Percentiles rank a stretch among this genome's conserved stretches.
These are phyloP conservation scores for Eulacestoma nigropectus DNA, from an alignment of 2,113 vertebrate species.

Conservation along the genomic window DNA sequence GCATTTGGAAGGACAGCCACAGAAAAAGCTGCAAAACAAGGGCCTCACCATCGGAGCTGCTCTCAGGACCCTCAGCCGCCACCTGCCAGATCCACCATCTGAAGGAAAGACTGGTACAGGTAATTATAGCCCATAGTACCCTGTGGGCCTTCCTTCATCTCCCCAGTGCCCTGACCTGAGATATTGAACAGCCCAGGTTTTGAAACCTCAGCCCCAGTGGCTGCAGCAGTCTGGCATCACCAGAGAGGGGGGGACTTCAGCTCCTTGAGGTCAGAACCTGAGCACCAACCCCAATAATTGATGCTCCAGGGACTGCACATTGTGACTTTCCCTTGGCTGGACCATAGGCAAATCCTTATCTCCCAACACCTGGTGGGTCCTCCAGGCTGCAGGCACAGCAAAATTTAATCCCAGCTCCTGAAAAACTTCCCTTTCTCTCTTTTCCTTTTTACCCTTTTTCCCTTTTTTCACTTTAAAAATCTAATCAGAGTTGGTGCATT, in stretches of 20 bases:
- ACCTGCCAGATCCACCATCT: background rate
- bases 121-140: background rate
- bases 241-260: background rate
- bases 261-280: background rate
- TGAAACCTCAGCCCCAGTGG: background rate
- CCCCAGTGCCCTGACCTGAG: background rate
- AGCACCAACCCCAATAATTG: background rate
- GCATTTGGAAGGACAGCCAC: background rate
- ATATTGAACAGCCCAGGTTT: background rate
- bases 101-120: slow-evolving; percentile 11
- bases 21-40: background rate
- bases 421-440: background rate
- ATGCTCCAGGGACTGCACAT: background rate
- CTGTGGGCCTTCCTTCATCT: background rate
- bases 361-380: background rate
- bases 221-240: background rate
- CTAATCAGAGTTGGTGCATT: background rate
- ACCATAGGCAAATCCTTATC: background rate
- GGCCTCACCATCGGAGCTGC: background rate
- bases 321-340: background rate
- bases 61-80: background rate
- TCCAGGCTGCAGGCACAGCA: background rate
- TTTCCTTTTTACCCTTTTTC: too few relatives aligned
- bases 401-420: background rate
- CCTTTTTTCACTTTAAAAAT: background rate